Base-by-base conservation (phyloP, 2,888 invertebrate genomes). In the Volucella inflata region DNA sequence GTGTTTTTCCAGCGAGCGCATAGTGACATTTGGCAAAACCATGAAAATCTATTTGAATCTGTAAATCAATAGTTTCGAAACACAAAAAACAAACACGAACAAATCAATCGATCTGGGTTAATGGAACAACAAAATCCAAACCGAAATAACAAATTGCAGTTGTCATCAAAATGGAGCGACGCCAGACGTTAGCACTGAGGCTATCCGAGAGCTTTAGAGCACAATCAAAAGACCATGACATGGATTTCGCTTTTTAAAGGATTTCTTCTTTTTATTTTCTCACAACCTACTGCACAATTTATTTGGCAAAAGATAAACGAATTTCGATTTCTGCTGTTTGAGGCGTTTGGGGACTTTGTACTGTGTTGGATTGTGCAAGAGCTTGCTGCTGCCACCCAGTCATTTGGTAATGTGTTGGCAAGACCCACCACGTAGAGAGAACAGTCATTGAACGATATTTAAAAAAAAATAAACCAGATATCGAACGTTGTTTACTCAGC, bases 381-480 rank as follows among this genome's bases (percentile, higher is more conserved):
- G 40, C 48, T 53, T 42, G 10, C 21, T 3, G 1, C 53, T 53
- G 68, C 55, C 36, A 46, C n/a, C 46, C 60, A 55, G 21, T 3
- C 40, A 12, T 10, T 14, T 65, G 8, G 65, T 11, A 67, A 16
- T 53, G 55, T 60, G 48, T 77, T 77, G 60, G 71, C 71, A 72
- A 65, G 42, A 65, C 64, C 12, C 21, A 36, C 36, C 65, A 71
- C 6, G 30, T 0, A 30, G 6, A 30, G 30, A 30, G 59, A 59
- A 59, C 44, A 80, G 80, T 74, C 80, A 80, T 68, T 80, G 80
- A 80, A 80, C 80, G 74, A 67, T 74, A 30, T n/a, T n/a, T 6
- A 30, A n/a, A n/a, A 53, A 74, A 59, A 71, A 79, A 71, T 72
- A 44, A 79, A 65, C 42, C 71, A 79, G 72, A 65, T 72, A 42